Base-by-base conservation (phyloP, 2,113 vertebrate species). In the Takifugu flavidus region DNA sequence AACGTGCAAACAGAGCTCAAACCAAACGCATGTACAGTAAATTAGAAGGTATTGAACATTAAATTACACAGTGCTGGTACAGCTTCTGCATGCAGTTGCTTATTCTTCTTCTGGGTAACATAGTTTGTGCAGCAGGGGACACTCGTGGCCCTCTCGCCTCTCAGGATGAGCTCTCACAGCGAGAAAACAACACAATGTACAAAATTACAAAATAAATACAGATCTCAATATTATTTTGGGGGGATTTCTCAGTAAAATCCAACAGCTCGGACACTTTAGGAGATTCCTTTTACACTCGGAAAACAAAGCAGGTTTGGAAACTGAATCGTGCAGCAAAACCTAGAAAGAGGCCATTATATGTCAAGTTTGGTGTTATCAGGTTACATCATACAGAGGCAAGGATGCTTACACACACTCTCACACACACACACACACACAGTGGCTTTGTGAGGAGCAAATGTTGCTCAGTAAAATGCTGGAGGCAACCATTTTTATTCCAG, bases 141-240 rank as follows among this genome's bases (percentile, higher is more conserved):
- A 53, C 56, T 20, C 56, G 45, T 57, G 49, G 50, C 1, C 14
- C 53, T 39, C 66, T 52, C 31, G 4, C 43, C 42, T 13, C 4
- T 57, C 31, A 65, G 11, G 28, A 49, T 2, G 44, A 54, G 58
- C 49, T 62, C 25, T 68, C 29, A 75, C 65, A 66, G 53, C 28
- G 71, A 82, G 53, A 79, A 7, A 73, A 75, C 25, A 76, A 73
- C 55, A 79, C 57, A 72, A 78, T 62, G 51, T 77, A 75, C 71
- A 75, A 79, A 82, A 77, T 63, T 54, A 79, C 61, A 80, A 84
- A 85, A 84, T 84, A 86, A 84, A 80, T 79, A 75, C 0, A 20
- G 20, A 4, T 43, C 13, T 65, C 14, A 39, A 62, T 62, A 62
- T 20, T 20, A 11, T 47, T 46, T 28, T 15, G 58, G 34, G 34